Evolutionary conservation across 2,113 vertebrate genomes (phyloP), one percentile per base, ranked within the genome.

Genomic region (Lepus timidus): DNA sequence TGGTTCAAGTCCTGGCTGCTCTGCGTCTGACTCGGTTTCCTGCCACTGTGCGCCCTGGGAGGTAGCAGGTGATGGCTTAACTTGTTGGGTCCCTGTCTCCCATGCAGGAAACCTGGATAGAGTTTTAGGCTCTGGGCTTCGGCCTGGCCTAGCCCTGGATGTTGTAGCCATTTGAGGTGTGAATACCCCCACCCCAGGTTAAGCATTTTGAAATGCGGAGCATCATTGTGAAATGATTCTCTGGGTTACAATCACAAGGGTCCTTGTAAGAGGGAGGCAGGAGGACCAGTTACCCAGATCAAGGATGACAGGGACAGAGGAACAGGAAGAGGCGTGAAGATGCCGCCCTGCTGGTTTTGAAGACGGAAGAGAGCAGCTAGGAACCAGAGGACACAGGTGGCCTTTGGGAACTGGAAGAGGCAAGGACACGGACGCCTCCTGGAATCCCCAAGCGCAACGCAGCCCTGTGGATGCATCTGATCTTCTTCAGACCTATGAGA

Each of bases 261-360:
- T 75, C 29, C 86, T 25, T 5, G 0, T 9, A 31, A 39, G 23
- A 75, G 39, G 20, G 78, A n/a, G 6, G 29, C 55, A 64, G 16
- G 23, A 68, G n/a, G 33, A 29, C 78, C 70, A 44, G 44, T 14
- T 1, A 29, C 33, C 61, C 4, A 71, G 68, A 76, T 22, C 6
- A 33, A 31, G 4, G 25, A 20, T 0, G 4, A 71, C 2, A 13
- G 11, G 33, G 65, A 22, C 12, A 1, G 25, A 36, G 19, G 9
- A 19, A 13, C 2, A 65, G 13, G 58, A 19, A 68, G 55, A n/a
- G 71, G 39, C 9, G 1, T 58, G 36, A 19, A 14, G 65, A 16
- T 51, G 65, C 6, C 5, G 25, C 8, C 17, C 33, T 4, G 13
- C 29, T 22, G 27, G 61, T 62, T 65, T 19, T 65, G 90, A 58